These are phyloP conservation scores for Esox lucius DNA, from an alignment of 2,797 vertebrate species.

Conservation along the genomic window DNA sequence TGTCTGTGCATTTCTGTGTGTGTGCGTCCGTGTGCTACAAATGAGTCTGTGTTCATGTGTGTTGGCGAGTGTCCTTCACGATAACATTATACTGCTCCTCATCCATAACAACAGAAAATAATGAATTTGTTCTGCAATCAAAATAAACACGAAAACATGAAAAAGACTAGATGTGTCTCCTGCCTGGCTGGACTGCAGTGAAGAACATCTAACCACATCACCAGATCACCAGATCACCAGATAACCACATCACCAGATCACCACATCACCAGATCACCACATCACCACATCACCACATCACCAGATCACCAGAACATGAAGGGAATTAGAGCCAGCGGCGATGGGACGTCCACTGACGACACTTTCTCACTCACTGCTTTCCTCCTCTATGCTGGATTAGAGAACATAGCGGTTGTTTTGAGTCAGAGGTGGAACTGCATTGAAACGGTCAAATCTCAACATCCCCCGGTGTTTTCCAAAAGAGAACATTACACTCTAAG, in stretches of 20 bases:
- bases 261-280: no score
- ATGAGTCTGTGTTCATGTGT: constrained; percentile 10
- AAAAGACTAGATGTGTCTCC: background rate
- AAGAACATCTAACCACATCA: constrained; percentile 27
- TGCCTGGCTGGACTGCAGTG: constrained; percentile 39
- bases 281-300: no score
- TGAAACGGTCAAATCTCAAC: no score
- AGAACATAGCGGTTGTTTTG: no score
- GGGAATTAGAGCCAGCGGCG: background rate
- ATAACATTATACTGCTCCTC: constrained; percentile 17
- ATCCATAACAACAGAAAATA: constrained; percentile 56
- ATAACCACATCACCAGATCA: no score
- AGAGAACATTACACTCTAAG: no score
- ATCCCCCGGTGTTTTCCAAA: no score
- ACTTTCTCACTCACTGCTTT: constrained; percentile 18
- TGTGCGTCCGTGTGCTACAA: background rate
- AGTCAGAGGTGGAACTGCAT: no score
- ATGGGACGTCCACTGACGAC: constrained; percentile 20
- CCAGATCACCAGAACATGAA: constrained; percentile 1
- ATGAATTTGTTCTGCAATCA: constrained; percentile 66
- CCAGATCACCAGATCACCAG: constrained; percentile 7
- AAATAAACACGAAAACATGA: constrained; percentile 49
- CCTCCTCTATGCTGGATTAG: no score
- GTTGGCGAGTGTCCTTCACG: constrained; percentile 62
- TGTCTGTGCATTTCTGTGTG: no score